Evolutionary conservation across 2,888 invertebrate species (phyloP).

Genomic region (Campopleginae sp.): DNA sequence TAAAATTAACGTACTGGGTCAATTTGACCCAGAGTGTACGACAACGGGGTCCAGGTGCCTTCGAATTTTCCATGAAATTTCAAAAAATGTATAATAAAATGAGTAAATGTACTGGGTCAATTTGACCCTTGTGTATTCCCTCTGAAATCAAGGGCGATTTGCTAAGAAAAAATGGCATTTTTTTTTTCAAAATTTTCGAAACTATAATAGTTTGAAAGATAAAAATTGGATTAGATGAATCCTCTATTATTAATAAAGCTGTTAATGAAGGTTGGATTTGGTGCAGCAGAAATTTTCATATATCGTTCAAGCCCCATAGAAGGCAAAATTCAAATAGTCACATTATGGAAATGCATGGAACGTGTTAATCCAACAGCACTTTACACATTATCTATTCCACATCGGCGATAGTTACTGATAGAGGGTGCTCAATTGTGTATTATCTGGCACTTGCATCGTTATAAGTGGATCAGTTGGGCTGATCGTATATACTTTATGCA

Average conservation of each 20-base stretch:
- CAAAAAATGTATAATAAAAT: too few relatives aligned
- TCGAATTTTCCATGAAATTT: too few relatives aligned
- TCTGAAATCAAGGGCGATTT: too few relatives aligned
- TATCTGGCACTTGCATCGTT: slow-evolving; percentile 44
- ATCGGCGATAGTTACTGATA: slow-evolving; percentile 37
- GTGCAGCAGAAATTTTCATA: slow-evolving; percentile 9
- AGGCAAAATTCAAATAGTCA: slow-evolving; percentile 36
- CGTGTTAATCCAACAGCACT: slow-evolving; percentile 27
- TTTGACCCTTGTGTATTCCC: too few relatives aligned
- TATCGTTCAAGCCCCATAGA: background rate
- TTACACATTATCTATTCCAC: slow-evolving; percentile 23
- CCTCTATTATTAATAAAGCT: background rate
- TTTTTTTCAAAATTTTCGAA: too few relatives aligned
- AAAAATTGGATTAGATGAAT: background rate
- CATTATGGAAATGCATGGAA: slow-evolving; percentile 49
- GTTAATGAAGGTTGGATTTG: background rate
- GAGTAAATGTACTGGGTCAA: too few relatives aligned
- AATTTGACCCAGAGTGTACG: too few relatives aligned
- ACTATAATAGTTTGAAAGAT: background rate
- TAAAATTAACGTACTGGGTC: too few relatives aligned
- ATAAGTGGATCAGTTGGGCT: slow-evolving; percentile 57
- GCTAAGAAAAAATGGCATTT: too few relatives aligned
- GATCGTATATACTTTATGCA: slow-evolving; percentile 40
- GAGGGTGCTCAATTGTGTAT: slow-evolving; percentile 48
- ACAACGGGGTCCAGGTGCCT: too few relatives aligned